Base-by-base conservation (phyloP, 2,113 vertebrate species). In the Colius striatus region DNA sequence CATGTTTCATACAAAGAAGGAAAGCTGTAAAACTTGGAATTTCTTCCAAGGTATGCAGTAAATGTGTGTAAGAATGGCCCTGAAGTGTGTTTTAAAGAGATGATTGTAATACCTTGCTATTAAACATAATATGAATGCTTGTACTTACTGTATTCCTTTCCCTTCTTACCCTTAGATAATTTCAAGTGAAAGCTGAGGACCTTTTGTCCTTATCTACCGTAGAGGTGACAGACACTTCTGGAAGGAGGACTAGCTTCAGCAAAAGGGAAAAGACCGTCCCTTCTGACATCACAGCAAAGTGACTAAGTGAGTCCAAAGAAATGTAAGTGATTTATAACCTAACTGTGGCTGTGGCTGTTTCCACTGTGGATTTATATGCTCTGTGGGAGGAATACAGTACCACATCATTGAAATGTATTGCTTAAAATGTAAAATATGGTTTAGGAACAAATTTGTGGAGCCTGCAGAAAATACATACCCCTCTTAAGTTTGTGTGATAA, bases 241-340 rank as follows among this genome's bases (percentile, higher is more conserved):
- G 66, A 95, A 91, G 93, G 95, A 96, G 66, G 34, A 89, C 48
- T 78, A 91, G 67, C 91, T 26, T 85, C 75, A 96, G 55, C 65
- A 78, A 77, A 87, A 95, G 92, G 68, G 62, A 87, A 74, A 87
- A 90, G 84, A 80, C 65, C 22, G 1, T 65, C 83, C 29, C 53
- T 48, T 92, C 63, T 10, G 48, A 77, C 32, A 87, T 84, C 43
- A 77, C 75, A 78, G 54, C 84, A 51, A 88, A 87, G 85, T 78
- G 87, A 88, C 96, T 62, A 65, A 75, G 87, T 79, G 92, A 82
- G 75, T 93, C 32, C 13, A 11, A 95, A 94, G 94, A 97, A 96
- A 97, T 96, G 97, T 98, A 97, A 98, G 97, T 97, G 30, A 89
- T 94, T 88, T 84, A 62, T 74, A 93, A 70, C n/a, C 4, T 3